Percentiles rank a stretch among this genome's conserved stretches.
These are phyloP conservation scores for Nothoprocta pentlandii DNA, from an alignment of 2,113 vertebrate species.

Conservation along the genomic window DNA sequence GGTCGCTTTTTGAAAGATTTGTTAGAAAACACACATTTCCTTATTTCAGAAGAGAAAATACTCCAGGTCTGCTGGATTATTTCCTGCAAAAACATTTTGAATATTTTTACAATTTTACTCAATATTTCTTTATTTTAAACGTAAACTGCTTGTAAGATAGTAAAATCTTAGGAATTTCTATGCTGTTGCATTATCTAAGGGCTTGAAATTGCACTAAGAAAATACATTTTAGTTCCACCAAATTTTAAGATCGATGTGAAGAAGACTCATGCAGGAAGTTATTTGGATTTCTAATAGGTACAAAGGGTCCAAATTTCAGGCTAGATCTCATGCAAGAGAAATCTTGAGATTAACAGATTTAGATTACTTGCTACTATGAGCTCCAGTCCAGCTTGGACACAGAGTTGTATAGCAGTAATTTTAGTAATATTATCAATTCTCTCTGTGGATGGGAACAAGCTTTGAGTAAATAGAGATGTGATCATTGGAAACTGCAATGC, in stretches of 20 bases:
- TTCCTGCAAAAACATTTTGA: not conserved
- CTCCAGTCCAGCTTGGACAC: slow-evolving; percentile 36
- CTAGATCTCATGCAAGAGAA: not conserved
- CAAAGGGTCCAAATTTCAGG: not conserved
- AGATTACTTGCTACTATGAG: not conserved
- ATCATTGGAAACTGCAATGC: not conserved
- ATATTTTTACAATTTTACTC: not conserved
- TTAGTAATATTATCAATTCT: slow-evolving; percentile 42
- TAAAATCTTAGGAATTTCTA: not conserved
- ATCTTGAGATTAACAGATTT: not conserved
- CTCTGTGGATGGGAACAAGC: slow-evolving; percentile 21
- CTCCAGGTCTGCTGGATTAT: not conserved
- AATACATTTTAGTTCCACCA: not conserved
- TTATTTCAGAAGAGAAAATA: not conserved
- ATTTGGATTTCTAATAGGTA: not conserved
- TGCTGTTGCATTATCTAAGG: not conserved
- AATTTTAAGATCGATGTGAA: not conserved
- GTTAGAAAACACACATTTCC: not conserved
- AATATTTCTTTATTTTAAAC: not conserved
- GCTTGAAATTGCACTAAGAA: not conserved
- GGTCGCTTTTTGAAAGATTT: not conserved
- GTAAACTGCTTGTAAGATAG: not conserved
- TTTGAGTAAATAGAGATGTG: slow-evolving; percentile 27
- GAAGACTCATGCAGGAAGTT: not conserved
- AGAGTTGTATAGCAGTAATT: not conserved